Percentiles rank a stretch among this genome's conserved stretches.
These are phyloP conservation scores for Villa cingulata DNA, from an alignment of 2,888 invertebrate species.

Conservation along the genomic window DNA sequence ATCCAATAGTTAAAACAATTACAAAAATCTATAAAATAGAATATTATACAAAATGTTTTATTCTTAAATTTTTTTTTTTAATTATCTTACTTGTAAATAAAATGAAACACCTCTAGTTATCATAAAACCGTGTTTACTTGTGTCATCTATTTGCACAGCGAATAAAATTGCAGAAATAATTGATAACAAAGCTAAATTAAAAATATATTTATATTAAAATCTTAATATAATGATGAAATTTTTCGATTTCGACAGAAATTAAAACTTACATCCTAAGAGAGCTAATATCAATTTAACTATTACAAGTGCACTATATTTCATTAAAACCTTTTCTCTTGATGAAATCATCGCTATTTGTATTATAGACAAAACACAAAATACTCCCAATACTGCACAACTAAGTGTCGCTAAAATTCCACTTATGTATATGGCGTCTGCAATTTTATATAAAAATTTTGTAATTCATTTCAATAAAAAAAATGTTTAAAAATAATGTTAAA, in stretches of 20 bases:
- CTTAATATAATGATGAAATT: conserved; percentile 1
- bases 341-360: conserved; percentile 79
- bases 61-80: background rate
- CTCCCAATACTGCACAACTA: conserved; percentile 57
- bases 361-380: conserved; percentile 66
- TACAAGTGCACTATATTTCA: conserved; percentile 63
- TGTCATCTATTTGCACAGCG: conserved; percentile 73
- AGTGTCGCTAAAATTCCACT: conserved; percentile 68
- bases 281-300: conserved; percentile 67
- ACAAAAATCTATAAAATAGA: conserved; percentile 53
- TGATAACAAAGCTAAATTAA: conserved; percentile 58
- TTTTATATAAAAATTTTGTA: conserved; percentile 3
- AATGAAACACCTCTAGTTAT: conserved; percentile 70
- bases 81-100: conserved; percentile 61
- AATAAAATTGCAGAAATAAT: conserved; percentile 71
- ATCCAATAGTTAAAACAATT: conserved; percentile 57
- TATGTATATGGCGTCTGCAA: conserved; percentile 65
- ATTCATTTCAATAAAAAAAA: too few relatives aligned
- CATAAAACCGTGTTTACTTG: conserved; percentile 53
- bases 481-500: too few relatives aligned
- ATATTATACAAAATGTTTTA: background rate
- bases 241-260: too few relatives aligned
- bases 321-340: conserved; percentile 64
- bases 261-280: conserved; percentile 58
- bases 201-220: conserved; percentile 3